Conservation (phyloP, 2,888 invertebrate species). For the Lasioglossum malachurum region DNA sequence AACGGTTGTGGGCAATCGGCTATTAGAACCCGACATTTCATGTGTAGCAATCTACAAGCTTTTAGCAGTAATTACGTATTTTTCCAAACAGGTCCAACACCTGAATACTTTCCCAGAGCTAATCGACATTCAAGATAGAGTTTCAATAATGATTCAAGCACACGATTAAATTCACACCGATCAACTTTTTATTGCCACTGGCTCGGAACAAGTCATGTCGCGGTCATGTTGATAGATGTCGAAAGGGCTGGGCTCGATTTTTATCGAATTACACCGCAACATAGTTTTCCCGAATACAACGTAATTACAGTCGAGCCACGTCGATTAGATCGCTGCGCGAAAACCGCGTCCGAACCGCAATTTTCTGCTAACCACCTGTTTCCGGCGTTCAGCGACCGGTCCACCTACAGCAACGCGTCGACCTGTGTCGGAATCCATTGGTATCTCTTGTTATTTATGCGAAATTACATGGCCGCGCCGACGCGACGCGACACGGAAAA, state of each 20-base stretch:
- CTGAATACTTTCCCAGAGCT: background rate
- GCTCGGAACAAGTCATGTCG: background rate
- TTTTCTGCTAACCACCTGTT: slow-evolving; percentile 63
- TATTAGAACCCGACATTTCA: background rate
- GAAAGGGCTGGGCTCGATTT: slow-evolving; percentile 2
- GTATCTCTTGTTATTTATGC: slow-evolving; percentile 42
- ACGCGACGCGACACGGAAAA: slow-evolving; percentile 11
- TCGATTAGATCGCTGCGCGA: slow-evolving; percentile 33
- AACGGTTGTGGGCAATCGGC: background rate
- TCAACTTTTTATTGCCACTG: slow-evolving; percentile 15
- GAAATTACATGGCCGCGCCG: slow-evolving; percentile 26
- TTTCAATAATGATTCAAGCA: background rate
- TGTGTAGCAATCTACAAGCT: background rate
- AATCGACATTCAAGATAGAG: background rate
- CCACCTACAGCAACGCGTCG: slow-evolving; percentile 60
- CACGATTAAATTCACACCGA: background rate
- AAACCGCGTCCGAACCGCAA: slow-evolving; percentile 13
- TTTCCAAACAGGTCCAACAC: background rate
- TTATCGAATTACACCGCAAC: slow-evolving; percentile 25
- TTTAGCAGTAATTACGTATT: background rate
- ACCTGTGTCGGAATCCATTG: slow-evolving; percentile 23
- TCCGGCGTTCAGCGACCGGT: slow-evolving; percentile 59
- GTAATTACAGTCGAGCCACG: slow-evolving; percentile 29
- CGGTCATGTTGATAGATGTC: background rate
- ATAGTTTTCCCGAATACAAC: slow-evolving; percentile 34